A percentile compares a stretch with the other conserved stretches of the same genome.
These are phyloP conservation scores for Atta texana DNA, from an alignment of 1,140 invertebrate species.

Conservation along the genomic window DNA sequence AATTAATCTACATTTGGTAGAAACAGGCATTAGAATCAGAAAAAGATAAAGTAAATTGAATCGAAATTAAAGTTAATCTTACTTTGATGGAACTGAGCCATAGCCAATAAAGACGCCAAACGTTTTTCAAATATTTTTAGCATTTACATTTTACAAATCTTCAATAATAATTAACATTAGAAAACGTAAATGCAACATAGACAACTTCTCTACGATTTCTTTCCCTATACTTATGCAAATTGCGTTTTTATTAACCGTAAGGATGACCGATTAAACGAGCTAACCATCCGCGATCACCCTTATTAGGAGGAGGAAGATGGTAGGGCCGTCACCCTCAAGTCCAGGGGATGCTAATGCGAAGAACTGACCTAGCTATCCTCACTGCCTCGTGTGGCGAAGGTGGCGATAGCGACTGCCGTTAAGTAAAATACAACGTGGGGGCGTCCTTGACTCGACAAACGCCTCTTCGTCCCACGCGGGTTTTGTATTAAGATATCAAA, in stretches of 20 bases:
- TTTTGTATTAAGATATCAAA: constrained; percentile 85
- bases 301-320: background rate
- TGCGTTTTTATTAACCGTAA: background rate
- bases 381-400: constrained; percentile 54
- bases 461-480: constrained; percentile 23
- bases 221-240: background rate
- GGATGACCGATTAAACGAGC: constrained; percentile 15
- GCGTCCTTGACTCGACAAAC: constrained; percentile 68
- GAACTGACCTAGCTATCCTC: constrained; percentile 73
- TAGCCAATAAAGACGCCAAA: background rate
- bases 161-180: background rate
- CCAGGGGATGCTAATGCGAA: constrained; percentile 61
- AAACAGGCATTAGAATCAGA: too few species aligned
- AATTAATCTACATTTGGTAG: too few species aligned
- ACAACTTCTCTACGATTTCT: background rate
- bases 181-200: background rate
- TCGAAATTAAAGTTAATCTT: too few species aligned
- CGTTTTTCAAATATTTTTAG: background rate
- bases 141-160: background rate
- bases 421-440: constrained; percentile 73
- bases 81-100: too few species aligned
- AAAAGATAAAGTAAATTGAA: too few species aligned
- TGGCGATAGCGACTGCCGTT: constrained; percentile 44
- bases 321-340: constrained; percentile 61
- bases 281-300: constrained; percentile 9